phyloP scores from a whole-genome alignment of 2,113 vertebrate genomes.

The Clarias gariepinus region DNA sequence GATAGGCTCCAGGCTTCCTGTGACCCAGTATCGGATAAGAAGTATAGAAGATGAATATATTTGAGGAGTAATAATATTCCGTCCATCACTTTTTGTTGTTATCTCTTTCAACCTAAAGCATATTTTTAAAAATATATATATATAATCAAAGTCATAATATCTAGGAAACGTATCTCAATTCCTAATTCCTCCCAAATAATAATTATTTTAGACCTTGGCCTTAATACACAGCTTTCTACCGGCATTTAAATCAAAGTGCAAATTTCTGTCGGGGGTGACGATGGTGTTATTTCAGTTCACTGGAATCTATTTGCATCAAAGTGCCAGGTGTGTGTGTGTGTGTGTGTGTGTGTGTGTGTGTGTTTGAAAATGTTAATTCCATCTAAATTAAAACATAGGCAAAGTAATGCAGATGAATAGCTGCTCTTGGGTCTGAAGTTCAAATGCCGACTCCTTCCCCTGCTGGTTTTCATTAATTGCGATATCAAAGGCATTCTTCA shows the following conservation, averaged over 20 bases:
- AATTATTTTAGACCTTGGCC: background rate
- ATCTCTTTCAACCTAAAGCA: background rate
- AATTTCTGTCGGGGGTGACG: background rate
- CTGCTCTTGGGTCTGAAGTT: conserved; percentile 44
- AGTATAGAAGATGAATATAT: too few relatives aligned
- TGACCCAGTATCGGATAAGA: too few relatives aligned
- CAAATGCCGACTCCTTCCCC: conserved; percentile 30
- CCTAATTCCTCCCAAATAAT: background rate
- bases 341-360: conserved; percentile 12
- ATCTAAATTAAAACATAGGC: conserved; percentile 45
- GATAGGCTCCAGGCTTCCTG: too few relatives aligned
- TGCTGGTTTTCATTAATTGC: conserved; percentile 50
- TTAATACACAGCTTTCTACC: background rate
- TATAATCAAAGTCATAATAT: background rate
- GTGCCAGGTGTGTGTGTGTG: conserved; percentile 7
- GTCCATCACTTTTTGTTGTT: background rate
- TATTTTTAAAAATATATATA: background rate
- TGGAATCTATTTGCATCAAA: conserved; percentile 24
- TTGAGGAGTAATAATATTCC: background rate
- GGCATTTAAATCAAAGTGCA: conserved; percentile 14
- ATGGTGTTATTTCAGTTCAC: conserved; percentile 17
- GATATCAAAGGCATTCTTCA: conserved; percentile 51
- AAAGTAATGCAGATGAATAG: conserved; percentile 38
- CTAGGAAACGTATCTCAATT: background rate
- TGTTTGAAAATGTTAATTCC: conserved; percentile 43